Evolutionary conservation across 2,113 vertebrate genomes (phyloP), one percentile per base, ranked within the genome.

Genomic region (Spilogale gracilis): DNA sequence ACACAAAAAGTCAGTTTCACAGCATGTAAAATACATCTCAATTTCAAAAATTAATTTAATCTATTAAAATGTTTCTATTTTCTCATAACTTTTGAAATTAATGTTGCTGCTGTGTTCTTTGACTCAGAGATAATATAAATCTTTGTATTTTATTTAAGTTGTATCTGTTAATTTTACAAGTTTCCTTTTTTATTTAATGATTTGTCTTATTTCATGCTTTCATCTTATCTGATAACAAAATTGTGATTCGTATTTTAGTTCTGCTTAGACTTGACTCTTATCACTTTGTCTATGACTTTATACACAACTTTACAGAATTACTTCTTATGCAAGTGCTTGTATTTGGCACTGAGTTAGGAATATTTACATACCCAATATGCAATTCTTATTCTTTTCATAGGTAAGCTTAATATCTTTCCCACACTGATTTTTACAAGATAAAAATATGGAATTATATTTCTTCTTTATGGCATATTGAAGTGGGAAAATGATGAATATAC

Each of bases 181-280:
- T 10, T 32, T 38, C 30, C 13, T 6, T 76, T 65, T 54, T 54
- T 2, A 38, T 61, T 94, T 73, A 56, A 32, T 83, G 3, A 56
- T 95, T 92, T 95, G 4, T 65, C 48, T 95, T 45, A 76, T 48
- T 38, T 95, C 30, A 76, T n/a, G 54, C 9, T 43, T 82, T 90
- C 9, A 78, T 1, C 3, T 38, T 81, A 45, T 32, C 9, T 94
- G 17, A 45, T 50, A 95, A 78, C 21, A 73, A 43, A 90, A 56
- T 90, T 74, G 3, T 71, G 5, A 91, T 93, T 73, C 5, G 63
- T 79, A 2, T 67, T 80, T 89, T 27, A 78, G 0, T 50, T 67
- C 96, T 65, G 2, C 3, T 78, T 89, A 27, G 11, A 50, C 6
- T 97, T 56, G 1, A 9, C 6, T 92, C 27, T 48, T 38, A 13